Evolutionary conservation across 2,113 vertebrate genomes (phyloP).

Genomic region (Perca fluviatilis): DNA sequence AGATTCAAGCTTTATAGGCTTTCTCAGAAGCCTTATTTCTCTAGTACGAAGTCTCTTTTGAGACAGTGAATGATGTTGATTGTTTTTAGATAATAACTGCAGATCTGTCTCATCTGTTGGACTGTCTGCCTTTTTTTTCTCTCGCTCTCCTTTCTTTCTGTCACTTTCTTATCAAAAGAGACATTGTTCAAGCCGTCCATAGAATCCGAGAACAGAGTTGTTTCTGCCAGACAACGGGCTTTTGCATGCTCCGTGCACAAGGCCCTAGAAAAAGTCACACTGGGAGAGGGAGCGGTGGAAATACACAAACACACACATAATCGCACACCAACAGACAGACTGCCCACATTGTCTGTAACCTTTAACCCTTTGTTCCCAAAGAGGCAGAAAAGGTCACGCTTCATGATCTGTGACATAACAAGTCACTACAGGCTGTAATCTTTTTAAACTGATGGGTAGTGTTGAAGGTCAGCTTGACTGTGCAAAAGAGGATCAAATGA

Average conservation of each 20-base stretch:
- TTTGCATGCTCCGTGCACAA: conserved; percentile 43
- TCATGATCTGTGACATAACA: conserved; percentile 46
- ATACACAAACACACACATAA: conserved; percentile 46
- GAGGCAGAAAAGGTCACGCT: conserved; percentile 52
- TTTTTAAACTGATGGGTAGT: conserved; percentile 4
- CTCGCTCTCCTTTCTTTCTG: conserved; percentile 31
- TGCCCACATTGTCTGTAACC: conserved; percentile 64
- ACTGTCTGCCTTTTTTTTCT: conserved; percentile 39
- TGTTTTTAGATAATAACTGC: conserved; percentile 51
- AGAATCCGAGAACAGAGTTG: conserved; percentile 47
- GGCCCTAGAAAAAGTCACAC: conserved; percentile 35
- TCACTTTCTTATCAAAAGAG: conserved; percentile 62
- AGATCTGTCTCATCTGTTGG: conserved; percentile 45
- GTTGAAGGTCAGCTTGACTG: not conserved
- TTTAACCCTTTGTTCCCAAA: conserved; percentile 67
- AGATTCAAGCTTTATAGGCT: not conserved
- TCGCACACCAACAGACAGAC: conserved; percentile 53
- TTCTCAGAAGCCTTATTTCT: conserved; percentile 7
- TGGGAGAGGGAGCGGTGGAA: conserved; percentile 27
- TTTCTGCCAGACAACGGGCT: conserved; percentile 48
- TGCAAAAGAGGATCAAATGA: not conserved
- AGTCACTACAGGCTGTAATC: conserved; percentile 21
- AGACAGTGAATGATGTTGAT: conserved; percentile 60
- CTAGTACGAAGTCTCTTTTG: conserved; percentile 6
- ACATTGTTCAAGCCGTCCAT: conserved; percentile 51